Base-by-base conservation (phyloP, 92 coral and sea anemone genomes). In the Isaurus tuberculatus region DNA sequence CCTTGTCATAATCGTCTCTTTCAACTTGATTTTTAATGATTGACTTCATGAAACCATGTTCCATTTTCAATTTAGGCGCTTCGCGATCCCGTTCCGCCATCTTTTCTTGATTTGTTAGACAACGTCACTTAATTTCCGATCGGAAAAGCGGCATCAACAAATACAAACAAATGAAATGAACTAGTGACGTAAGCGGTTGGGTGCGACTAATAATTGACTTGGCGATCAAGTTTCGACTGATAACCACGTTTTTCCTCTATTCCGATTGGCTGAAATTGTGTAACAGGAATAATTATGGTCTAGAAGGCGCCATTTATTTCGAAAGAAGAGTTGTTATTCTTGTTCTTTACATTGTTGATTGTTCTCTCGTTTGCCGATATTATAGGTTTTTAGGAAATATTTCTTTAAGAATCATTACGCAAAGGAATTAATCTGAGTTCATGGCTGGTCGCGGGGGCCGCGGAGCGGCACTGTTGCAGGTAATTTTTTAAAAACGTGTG, bases 361-460 rank as follows among this genome's bases (percentile, higher is more conserved):
- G 69, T 2, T 26, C 13, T 14, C 33, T 27, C 36, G 67, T 83
- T 23, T 61, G 19, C 68, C 33, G 20, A 33, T 36, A 19, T 84
- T 28, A 1, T 16, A 22, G 22, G 20, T 13, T 25, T 37, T 72
- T 60, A 32, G 17, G 19, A 63, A 51, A 19, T 29, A 53, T 8
- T 80, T 28, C 26, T 4, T 14, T 15, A n/a, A 60, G 27, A 57
- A 53, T 8, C 55, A 53, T 23, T 15, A 8, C n/a, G n/a, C 10
- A 57, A 48, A 57, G 34, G 31, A 32, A 20, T 11, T 30, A 66
- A n/a, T 71, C 74, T 16, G 25, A 33, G 36, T 58, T 44, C 73
- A 95, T 95, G 98, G 95, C 98, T 25, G 98, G 98, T 36, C 89
- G 98, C 29, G 98, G 98, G 22, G 98, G 98, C 78, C 93, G 98